Conservation (phyloP, 2,888 invertebrate genomes). For the Bedellia somnulentella region DNA sequence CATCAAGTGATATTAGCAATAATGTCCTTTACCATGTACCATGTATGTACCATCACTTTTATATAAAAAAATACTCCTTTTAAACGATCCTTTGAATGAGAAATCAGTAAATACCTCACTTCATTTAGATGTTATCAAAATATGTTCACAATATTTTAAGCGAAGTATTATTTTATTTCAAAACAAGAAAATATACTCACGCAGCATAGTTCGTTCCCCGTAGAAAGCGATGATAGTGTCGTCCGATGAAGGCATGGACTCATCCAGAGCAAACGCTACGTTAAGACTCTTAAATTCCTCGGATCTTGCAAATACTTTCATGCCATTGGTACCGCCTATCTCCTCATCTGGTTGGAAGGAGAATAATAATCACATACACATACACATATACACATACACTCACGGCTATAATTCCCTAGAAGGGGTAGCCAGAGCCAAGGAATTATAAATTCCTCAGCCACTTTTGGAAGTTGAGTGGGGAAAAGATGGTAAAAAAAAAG, state of each 20-base stretch:
- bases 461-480: no score
- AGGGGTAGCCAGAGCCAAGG: no score
- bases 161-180: slow-evolving; percentile 5
- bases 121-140: slow-evolving; percentile 3
- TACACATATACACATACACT: no score
- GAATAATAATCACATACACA: no score
- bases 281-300: slow-evolving; percentile 71
- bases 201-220: slow-evolving; percentile 71
- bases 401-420: no score
- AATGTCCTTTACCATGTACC: no score
- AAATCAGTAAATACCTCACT: neutral
- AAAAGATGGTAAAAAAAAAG: no score
- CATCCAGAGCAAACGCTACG: slow-evolving; percentile 78
- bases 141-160: slow-evolving; percentile 6
- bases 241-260: slow-evolving; percentile 54
- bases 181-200: slow-evolving; percentile 45
- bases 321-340: slow-evolving; percentile 71
- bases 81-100: no score
- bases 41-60: no score
- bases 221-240: slow-evolving; percentile 43
- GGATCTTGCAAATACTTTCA: slow-evolving; percentile 67
- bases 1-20: no score
- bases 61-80: no score
- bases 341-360: slow-evolving; percentile 84
- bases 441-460: no score